These are phyloP conservation scores for Drosophila greeni DNA, from an alignment of 2,888 invertebrate species.

Conservation along the genomic window DNA sequence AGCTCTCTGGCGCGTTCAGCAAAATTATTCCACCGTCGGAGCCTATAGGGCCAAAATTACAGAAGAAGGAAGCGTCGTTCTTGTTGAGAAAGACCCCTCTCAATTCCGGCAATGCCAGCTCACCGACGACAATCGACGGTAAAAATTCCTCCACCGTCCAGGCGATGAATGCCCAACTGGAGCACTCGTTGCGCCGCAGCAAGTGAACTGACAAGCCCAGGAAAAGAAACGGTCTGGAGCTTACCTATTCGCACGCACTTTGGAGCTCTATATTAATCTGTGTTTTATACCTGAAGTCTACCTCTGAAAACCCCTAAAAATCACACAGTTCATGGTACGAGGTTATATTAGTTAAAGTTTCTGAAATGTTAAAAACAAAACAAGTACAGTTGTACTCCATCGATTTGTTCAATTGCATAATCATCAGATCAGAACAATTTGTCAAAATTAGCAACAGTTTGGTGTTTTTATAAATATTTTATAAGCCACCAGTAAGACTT, in stretches of 20 bases:
- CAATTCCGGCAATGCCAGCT: not conserved
- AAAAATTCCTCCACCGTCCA: not conserved
- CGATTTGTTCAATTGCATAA: no score
- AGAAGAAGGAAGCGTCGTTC: not conserved
- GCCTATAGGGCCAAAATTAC: not conserved
- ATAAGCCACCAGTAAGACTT: not conserved
- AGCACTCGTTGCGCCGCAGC: not conserved
- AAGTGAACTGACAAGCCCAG: not conserved
- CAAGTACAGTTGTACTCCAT: no score
- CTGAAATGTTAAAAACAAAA: not conserved
- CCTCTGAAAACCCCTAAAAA: not conserved
- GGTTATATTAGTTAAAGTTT: not conserved
- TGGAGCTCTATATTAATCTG: not conserved
- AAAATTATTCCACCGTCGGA: constrained; percentile 12
- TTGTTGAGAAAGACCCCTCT: constrained; percentile 10
- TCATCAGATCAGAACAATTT: no score
- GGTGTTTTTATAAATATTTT: not conserved
- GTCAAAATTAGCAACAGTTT: not conserved
- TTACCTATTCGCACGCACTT: not conserved
- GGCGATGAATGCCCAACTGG: not conserved
- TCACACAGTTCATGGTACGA: no score
- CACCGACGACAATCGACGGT: not conserved
- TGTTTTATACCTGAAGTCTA: not conserved
- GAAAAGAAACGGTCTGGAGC: not conserved
- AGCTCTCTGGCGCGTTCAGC: not conserved